phyloP scores from a whole-genome alignment of 2,797 vertebrate genomes.

The Syndactyla subalaris region DNA sequence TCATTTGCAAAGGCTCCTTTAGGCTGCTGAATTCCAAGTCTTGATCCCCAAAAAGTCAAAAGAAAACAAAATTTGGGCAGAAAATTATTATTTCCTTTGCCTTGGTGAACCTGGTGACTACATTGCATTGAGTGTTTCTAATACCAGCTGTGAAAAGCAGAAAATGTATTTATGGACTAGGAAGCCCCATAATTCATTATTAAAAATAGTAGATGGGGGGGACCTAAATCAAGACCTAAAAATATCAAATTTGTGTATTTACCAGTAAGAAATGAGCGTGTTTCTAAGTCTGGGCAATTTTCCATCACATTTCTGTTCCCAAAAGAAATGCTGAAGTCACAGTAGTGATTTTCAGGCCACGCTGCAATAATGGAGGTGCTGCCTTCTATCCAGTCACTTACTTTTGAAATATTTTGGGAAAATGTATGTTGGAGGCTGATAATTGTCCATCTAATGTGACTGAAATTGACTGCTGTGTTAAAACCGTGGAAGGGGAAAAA shows the following conservation, averaged over 20 bases:
- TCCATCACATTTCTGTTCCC: fast-evolving
- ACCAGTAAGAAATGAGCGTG: fast-evolving
- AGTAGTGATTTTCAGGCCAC: not conserved
- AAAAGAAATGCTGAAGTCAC: not conserved
- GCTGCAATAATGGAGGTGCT: not conserved
- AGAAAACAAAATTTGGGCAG: not conserved
- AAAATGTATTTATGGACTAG: not conserved
- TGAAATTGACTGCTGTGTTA: not conserved
- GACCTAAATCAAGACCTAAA: not conserved
- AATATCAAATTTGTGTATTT: fast-evolving
- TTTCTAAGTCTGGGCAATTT: not conserved
- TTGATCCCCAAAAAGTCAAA: not conserved
- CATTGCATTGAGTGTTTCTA: not conserved
- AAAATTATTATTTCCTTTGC: not conserved
- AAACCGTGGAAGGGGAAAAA: not conserved
- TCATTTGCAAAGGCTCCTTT: not conserved
- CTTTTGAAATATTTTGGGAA: not conserved
- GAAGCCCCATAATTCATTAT: not conserved
- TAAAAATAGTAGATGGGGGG: not conserved
- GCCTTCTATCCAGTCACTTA: not conserved
- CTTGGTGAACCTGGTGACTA: not conserved
- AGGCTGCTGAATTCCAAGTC: not conserved
- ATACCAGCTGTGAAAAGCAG: not conserved
- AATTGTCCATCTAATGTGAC: not conserved
- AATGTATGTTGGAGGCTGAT: not conserved